A percentile compares a stretch with the other conserved stretches of the same genome.
Evolutionary conservation across 1,140 invertebrate genomes (phyloP).

Genomic region (Hestina assimilis): DNA sequence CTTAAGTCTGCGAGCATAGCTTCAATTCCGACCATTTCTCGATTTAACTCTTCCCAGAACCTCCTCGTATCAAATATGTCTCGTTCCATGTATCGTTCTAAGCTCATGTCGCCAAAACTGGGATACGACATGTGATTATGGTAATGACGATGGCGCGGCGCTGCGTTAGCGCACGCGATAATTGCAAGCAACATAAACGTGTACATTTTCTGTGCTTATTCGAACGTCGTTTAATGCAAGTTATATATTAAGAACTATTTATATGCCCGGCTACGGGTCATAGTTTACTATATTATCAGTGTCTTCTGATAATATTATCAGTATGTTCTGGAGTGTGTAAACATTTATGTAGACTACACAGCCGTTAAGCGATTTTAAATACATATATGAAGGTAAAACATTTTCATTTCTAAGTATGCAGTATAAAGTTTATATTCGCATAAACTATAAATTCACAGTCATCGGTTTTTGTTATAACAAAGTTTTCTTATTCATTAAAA

Average conservation of each 20-base stretch:
- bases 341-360: conserved; percentile 1
- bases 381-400: background rate
- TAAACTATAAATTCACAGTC: no score
- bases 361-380: background rate
- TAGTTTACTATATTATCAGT: conserved; percentile 16
- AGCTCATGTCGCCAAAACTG: background rate
- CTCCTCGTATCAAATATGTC: conserved; percentile 28
- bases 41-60: conserved; percentile 26
- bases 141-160: conserved; percentile 8
- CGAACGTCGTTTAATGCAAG: background rate
- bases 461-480: no score
- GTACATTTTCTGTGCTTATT: conserved; percentile 17
- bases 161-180: conserved; percentile 19
- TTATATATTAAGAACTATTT: background rate
- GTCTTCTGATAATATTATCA: conserved; percentile 8
- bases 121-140: background rate
- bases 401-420: background rate
- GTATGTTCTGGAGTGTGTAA: conserved; percentile 14
- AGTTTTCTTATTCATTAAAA: no score
- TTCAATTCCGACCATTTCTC: conserved; percentile 23
- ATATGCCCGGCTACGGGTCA: conserved; percentile 10
- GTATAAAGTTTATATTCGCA: background rate
- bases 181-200: conserved; percentile 15
- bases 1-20: conserved; percentile 13
- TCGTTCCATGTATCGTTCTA: conserved; percentile 11